phyloP scores from a whole-genome alignment of 1,140 invertebrate genomes.

The Dinoponera quadriceps region DNA sequence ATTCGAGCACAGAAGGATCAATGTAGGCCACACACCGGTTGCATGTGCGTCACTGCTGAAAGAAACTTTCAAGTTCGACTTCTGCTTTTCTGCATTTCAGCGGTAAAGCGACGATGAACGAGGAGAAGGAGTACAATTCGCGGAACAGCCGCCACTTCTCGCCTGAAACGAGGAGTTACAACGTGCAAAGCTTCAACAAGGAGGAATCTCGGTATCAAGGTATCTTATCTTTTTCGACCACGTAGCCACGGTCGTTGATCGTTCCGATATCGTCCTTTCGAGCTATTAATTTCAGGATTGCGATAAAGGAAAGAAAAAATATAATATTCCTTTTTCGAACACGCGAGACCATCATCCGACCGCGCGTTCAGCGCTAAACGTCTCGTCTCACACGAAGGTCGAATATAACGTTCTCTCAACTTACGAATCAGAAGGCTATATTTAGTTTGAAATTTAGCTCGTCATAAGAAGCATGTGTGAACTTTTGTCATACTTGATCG shows the following conservation, averaged over 20 bases:
- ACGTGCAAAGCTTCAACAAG: slow-evolving; percentile 40
- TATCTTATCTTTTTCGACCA: neutral
- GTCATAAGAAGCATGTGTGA: too few relatives aligned
- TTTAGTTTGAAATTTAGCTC: too few relatives aligned
- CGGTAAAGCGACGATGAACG: slow-evolving; percentile 77
- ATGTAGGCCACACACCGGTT: neutral
- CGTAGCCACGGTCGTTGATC: neutral
- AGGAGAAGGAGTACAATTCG: slow-evolving; percentile 76
- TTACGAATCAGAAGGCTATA: too few relatives aligned
- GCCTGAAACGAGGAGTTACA: slow-evolving; percentile 62
- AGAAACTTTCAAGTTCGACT: neutral
- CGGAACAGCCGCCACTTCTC: slow-evolving; percentile 73
- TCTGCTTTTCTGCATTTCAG: slow-evolving; percentile 72
- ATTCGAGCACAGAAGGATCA: slow-evolving; percentile 20
- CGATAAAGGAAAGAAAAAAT: too few relatives aligned
- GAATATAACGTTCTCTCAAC: too few relatives aligned
- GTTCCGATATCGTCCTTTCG: neutral
- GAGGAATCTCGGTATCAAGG: slow-evolving; percentile 54
- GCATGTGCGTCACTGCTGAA: neutral
- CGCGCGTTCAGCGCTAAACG: too few relatives aligned
- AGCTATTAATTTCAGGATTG: too few relatives aligned
- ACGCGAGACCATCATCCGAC: too few relatives aligned
- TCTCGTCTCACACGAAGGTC: too few relatives aligned
- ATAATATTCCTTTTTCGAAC: too few relatives aligned
- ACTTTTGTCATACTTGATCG: too few relatives aligned